Evolutionary conservation across 2,888 invertebrate genomes (phyloP).

Genomic region (Chloroclysta siterata): DNA sequence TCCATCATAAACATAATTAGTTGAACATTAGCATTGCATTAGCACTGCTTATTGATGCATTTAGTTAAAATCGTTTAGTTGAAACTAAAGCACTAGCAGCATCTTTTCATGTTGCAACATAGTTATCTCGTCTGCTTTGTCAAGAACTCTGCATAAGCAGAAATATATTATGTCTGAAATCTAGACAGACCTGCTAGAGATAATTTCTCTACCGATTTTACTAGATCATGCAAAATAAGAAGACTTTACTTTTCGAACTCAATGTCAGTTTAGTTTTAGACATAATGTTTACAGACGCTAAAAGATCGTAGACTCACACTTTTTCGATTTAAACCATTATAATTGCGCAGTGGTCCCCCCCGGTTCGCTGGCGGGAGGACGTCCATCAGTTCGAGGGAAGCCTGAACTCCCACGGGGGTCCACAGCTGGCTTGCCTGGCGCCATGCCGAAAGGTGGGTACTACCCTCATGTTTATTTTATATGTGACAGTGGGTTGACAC

Average conservation of each 20-base stretch:
- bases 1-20: background rate
- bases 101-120: background rate
- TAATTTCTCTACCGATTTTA: too few species aligned
- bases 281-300: too few species aligned
- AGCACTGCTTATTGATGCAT: background rate
- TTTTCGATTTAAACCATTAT: background rate
- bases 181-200: too few species aligned
- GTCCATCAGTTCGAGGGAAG: conserved; percentile 78
- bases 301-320: background rate
- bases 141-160: background rate
- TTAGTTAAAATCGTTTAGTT: background rate
- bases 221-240: too few species aligned
- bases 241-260: too few species aligned
- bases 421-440: conserved; percentile 76
- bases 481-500: background rate
- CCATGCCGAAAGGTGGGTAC: conserved; percentile 28
- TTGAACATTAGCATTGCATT: background rate
- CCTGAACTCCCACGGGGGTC: conserved; percentile 75
- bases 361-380: conserved; percentile 65
- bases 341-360: conserved; percentile 60
- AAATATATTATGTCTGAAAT: too few species aligned
- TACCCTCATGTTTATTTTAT: conserved; percentile 10
- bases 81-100: background rate
- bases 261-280: too few species aligned
- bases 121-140: background rate